Base-by-base conservation (phyloP, 1,140 invertebrate species). In the Rhynchophorus ferrugineus region DNA sequence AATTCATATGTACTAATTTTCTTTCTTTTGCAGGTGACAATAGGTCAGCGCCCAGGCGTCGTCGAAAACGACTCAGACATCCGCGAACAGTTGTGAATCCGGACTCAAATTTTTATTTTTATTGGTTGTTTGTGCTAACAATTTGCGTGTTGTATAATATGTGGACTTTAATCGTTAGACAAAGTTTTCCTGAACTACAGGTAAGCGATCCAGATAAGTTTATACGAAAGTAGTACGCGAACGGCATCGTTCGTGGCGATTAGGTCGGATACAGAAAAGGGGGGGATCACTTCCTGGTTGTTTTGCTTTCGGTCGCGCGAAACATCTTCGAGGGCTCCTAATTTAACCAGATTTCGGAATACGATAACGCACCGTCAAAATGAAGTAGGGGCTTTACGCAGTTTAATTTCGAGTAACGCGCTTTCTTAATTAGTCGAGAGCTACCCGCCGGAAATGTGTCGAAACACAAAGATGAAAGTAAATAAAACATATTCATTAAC, bases 61-160 rank as follows among this genome's bases (percentile, higher is more conserved):
- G 80, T 54, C 73, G 84, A 13, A 77, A 83, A 48, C 77, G 79
- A 51, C 71, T 75, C 7, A 77, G 83, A 58, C 82, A 82, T 39
- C 84, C 86, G n/a, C 74, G 80, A 18, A 84, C 83, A n/a, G 92
- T 96, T 16, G 84, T 96, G 51, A 94, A 95, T 72, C 92, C 93
- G 0, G 92, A 96, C 71, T 90, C 91, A 58, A 94, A 91, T 67
- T 90, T 93, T 68, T 93, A 93, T 75, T 95, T 94, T 73, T 90
- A 91, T 66, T 97, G 93, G 94, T 76, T 96, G 51, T 85, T 91
- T 75, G 65, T 94, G 17, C 75, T 95, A 52, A 93, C 91, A 13
- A 66, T 83, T 41, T 91, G 90, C 66, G 88, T 96, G 55, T 78
- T 96, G 18, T 96, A 97, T 73, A 96, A 97, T 72, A 74, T 94